Evolutionary conservation across 2,888 invertebrate species (phyloP).

Genomic region (Phengaris arion): DNA sequence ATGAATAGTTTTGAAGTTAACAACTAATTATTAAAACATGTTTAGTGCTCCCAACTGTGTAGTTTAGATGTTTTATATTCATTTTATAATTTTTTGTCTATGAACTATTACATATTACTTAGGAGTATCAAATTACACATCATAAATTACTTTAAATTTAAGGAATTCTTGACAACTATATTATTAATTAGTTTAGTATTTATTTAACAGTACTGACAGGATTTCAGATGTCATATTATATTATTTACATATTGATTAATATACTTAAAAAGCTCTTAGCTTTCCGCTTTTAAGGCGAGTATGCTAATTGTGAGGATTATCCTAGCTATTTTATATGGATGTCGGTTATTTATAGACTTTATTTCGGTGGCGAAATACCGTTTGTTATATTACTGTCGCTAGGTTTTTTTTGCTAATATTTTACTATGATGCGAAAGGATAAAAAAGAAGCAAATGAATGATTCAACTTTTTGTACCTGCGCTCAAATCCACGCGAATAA

Average conservation of each 20-base stretch:
- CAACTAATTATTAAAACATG: no score
- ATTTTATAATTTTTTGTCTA: neutral
- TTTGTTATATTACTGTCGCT: neutral
- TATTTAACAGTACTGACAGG: neutral
- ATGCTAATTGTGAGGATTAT: slow-evolving; percentile 6
- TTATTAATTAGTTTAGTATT: neutral
- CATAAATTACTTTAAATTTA: neutral
- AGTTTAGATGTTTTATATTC: neutral
- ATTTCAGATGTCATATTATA: neutral
- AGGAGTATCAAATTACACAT: neutral
- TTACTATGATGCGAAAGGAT: neutral
- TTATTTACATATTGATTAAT: neutral
- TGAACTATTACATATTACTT: neutral
- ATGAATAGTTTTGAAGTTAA: no score
- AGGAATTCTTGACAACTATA: neutral
- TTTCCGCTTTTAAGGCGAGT: neutral
- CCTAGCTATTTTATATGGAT: neutral
- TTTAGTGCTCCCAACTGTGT: no score
- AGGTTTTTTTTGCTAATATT: neutral
- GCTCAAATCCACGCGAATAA: no score
- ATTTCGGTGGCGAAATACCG: neutral
- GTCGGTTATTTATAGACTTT: neutral
- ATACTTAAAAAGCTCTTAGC: neutral
- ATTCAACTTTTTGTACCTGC: neutral
- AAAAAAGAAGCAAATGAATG: neutral